Evolutionary conservation across 2,888 invertebrate species (phyloP).

Genomic region (Crioceris asparagi): DNA sequence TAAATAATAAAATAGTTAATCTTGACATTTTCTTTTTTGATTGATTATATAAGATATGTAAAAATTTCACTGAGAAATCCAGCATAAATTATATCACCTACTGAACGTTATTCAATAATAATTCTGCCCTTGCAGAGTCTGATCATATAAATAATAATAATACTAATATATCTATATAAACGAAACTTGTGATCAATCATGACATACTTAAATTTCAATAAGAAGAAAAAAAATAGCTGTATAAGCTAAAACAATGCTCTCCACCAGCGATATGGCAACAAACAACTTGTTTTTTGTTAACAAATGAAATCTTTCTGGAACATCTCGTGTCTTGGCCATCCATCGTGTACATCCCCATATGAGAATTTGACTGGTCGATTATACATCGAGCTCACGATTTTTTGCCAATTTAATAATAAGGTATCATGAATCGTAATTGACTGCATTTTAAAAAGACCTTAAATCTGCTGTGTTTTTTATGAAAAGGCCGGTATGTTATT

Average conservation of each 20-base stretch:
- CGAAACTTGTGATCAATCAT: slow-evolving; percentile 24
- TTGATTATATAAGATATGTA: no score
- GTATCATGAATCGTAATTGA: slow-evolving; percentile 27
- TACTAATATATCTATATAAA: no score
- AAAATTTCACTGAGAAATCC: no score
- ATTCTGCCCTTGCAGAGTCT: no score
- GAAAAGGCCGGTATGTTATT: slow-evolving; percentile 15
- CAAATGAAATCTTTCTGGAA: slow-evolving; percentile 24
- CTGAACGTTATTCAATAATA: no score
- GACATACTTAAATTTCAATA: slow-evolving; percentile 25
- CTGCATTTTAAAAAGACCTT: slow-evolving; percentile 24
- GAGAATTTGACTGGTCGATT: no score
- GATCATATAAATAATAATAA: no score
- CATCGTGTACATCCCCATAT: no score
- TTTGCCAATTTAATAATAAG: slow-evolving; percentile 28
- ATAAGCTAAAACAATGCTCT: slow-evolving; percentile 15
- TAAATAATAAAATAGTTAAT: no score
- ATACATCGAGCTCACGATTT: slow-evolving; percentile 24
- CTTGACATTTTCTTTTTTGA: no score
- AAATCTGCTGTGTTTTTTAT: slow-evolving; percentile 16
- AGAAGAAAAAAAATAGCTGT: slow-evolving; percentile 15
- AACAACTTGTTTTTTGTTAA: slow-evolving; percentile 21
- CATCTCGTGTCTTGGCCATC: no score
- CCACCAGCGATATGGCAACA: slow-evolving; percentile 17
- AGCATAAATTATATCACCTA: no score